Base-by-base conservation (phyloP, 1,140 invertebrate species). In the Nixonia krombeini region DNA sequence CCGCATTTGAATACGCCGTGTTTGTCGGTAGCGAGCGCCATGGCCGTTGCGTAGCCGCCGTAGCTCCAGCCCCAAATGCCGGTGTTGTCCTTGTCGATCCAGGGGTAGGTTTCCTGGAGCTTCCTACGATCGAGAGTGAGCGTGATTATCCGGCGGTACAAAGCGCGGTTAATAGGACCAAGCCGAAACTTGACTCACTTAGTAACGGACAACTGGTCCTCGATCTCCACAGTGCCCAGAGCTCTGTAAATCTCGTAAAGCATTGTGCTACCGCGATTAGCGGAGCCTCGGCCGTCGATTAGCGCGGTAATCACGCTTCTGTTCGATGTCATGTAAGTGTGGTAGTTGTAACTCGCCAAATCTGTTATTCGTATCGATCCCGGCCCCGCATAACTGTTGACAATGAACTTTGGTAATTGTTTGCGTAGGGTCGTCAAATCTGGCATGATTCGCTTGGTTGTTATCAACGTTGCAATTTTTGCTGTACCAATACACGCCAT, bases 41-140 rank as follows among this genome's bases (percentile, higher is more conserved):
- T 84, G 2, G 74, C 79, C 0, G 82, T 81, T 4, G 75, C 59
- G 40, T 85, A 91, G 1, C 90, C 90, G 12, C 89, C 90, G 68
- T 90, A 90, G 49, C 87, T 89, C 89, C 88, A 90, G 6, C 92
- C 92, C 92, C 92, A 94, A 70, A 95, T 92, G 3, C 88, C 91
- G 4, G 91, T 89, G 35, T 88, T 88, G 0, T 86, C 83, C 5
- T 77, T 75, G 77, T 94, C 93, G 37, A 96, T 91, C 79, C 90
- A 94, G 7, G 83, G 70, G 44, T 88, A 88, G 0, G 80, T 86
- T 8, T 90, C 68, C 56, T 90, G 86, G 40, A 93, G 84, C 82
- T 88, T 81, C 57, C 87, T 89, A 72, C 38, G 56, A 77, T 7
- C n/a, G 26, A 16, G 9, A 4, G 33, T 13, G 6, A 42, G 21